Base-by-base conservation (phyloP, 2,797 vertebrate genomes). In the Parauchenoglanis punctatus region DNA sequence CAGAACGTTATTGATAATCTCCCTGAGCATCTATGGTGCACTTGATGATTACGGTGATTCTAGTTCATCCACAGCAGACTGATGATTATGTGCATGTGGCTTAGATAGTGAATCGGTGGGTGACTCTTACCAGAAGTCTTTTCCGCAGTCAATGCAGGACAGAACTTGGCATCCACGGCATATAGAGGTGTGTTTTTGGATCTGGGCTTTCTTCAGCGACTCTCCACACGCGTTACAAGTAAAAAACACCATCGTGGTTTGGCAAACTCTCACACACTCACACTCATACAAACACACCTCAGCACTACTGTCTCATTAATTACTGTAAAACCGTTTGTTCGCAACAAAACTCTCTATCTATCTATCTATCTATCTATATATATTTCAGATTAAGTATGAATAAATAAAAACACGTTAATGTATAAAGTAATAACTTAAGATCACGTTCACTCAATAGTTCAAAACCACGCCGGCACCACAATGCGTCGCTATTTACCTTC, bases 81-180 rank as follows among this genome's bases (percentile, higher is more conserved):
- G 77, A 58, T 35, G 8, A 40, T 12, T 5, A 28, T 52, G 1
- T 6, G 72, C 11, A 52, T 52, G 72, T 75, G 13, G 7, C 13
- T 5, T 8, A 54, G 49, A 52, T 28, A 44, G 35, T 81, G 58
- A 15, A 46, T 20, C 59, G 11, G 31, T 61, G 35, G 91, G 3
- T 20, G 76, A 81, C 2, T 61, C 96, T 90, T 94, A 99, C 99
- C 98, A 96, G 95, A 99, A 99, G 87, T 99, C 98, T 93, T 97
- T 97, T 35, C 98, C 98, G 20, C 98, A 99, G 89, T 99, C 98
- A 84, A 99, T 98, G 91, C 99, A 99, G 0, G 98, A 99, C n/a
- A 99, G 93, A 85, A 96, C 96, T 20, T 95, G 92, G 17, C 97
- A 98, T 3, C 91, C 94, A 7, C 96, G 93, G 91, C 99, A 99